Evolutionary conservation across 2,113 vertebrate genomes (phyloP), one percentile per base, ranked within the genome.

Genomic region (Rhinolophus ferrumequinum): DNA sequence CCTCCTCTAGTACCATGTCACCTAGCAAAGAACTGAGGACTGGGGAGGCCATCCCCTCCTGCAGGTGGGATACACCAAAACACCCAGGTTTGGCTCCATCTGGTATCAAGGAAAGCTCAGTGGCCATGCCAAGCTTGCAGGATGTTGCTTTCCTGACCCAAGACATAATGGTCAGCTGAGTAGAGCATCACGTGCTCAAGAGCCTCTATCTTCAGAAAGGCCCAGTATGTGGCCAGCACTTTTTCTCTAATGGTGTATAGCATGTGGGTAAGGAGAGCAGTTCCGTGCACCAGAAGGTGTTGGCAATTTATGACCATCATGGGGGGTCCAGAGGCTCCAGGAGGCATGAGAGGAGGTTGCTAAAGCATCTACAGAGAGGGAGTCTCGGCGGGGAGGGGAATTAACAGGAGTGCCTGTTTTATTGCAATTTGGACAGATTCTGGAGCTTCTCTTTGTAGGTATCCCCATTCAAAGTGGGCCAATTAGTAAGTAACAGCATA

Each of bases 11-110:
- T 5, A 30, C 28, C 85, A 93, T 13, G 28, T 70, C 80, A 90
- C 56, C 24, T 92, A 38, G 9, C 56, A 94, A 96, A 13, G 41
- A 93, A 84, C 15, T 75, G 50, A 87, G 50, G 41, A 94, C 47
- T 87, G 30, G n/a, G 22, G 21, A 79, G 50, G 33, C 19, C 41
- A 79, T 16, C 14, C 16, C 38, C 64, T 35, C 62, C 28, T 90
- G 24, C 30, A 82, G 9, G 18, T 86, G 30, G 12, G 30, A n/a
- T 41, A 83, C 4, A n/a, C 33, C 75, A 87, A 26, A 73, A 72
- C 56, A 92, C 9, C 11, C 21, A 79, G 12, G 24, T 77, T 92
- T 93, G 80, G 35, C 30, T 67, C 30, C 41, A 94, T 67, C 50
- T 79, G 33, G 18, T 90, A 80, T 33, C 56, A 91, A 79, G 16